A percentile compares a stretch with the other conserved stretches of the same genome.
These are phyloP conservation scores for Synanceia verrucosa DNA, from an alignment of 2,797 vertebrate genomes.

Conservation along the genomic window DNA sequence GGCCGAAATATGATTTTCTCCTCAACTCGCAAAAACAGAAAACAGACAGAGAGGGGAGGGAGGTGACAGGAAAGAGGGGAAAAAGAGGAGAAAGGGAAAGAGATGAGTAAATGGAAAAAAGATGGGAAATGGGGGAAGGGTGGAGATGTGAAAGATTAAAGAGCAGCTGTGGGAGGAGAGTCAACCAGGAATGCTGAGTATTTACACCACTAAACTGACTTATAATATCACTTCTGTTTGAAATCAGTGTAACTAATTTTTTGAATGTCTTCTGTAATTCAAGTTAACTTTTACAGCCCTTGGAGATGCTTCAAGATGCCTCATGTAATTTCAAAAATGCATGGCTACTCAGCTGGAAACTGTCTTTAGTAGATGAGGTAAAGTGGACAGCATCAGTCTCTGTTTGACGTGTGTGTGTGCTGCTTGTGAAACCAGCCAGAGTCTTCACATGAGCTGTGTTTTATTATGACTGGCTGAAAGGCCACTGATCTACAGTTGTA, in stretches of 20 bases:
- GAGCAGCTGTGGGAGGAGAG: constrained; percentile 40
- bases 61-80: constrained; percentile 58
- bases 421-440: constrained; percentile 67
- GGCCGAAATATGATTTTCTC: constrained; percentile 81
- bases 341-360: constrained; percentile 30
- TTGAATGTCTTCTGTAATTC: constrained; percentile 6
- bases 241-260: constrained; percentile 22
- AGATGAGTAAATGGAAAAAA: constrained; percentile 61
- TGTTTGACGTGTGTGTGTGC: constrained; percentile 12
- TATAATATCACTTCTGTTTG: constrained; percentile 34
- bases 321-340: constrained; percentile 30
- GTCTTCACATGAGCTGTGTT: constrained; percentile 61
- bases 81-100: constrained; percentile 24
- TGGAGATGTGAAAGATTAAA: constrained; percentile 48
- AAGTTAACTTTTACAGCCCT: constrained; percentile 15
- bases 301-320: constrained; percentile 7
- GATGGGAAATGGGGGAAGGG: constrained; percentile 37
- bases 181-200: constrained; percentile 26
- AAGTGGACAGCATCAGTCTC: constrained; percentile 17
- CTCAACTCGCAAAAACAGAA: constrained; percentile 79
- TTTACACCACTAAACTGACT: constrained; percentile 10
- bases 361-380: constrained; percentile 21
- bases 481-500: constrained; percentile 64
- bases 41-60: constrained; percentile 64
- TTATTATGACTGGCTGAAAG: constrained; percentile 75